Conservation (phyloP, 2,888 invertebrate genomes). For the Ormyrus pomaceus region DNA sequence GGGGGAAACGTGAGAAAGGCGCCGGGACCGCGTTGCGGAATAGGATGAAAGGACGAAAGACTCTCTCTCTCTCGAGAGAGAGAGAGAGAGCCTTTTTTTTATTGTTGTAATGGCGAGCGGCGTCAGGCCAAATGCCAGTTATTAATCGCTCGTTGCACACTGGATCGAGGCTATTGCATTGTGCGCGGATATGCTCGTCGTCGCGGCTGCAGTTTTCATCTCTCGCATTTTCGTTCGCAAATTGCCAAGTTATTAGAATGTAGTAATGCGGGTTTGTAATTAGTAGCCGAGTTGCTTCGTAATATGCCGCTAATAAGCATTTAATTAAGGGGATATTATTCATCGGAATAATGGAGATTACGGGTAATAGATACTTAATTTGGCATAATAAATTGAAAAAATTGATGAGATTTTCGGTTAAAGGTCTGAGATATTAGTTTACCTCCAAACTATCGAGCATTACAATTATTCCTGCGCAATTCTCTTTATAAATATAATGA, state of each 20-base stretch:
- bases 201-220: not conserved
- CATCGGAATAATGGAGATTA: too few relatives aligned
- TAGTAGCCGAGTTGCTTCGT: too few relatives aligned
- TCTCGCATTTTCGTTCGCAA: not conserved
- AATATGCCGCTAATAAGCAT: too few relatives aligned
- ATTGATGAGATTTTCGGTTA: too few relatives aligned
- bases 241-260: not conserved
- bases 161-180: constrained; percentile 11
- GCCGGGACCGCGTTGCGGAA: not conserved
- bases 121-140: constrained; percentile 24
- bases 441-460: too few relatives aligned
- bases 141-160: constrained; percentile 40
- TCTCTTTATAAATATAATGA: too few relatives aligned
- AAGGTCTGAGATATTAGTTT: too few relatives aligned
- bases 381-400: too few relatives aligned
- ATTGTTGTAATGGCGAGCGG: constrained; percentile 7
- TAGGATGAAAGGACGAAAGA: not conserved
- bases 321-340: too few relatives aligned
- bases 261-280: too few relatives aligned
- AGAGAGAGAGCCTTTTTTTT: not conserved
- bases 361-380: too few relatives aligned
- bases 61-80: not conserved
- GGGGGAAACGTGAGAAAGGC: constrained; percentile 26
- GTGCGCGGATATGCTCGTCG: not conserved
- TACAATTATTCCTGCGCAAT: too few relatives aligned